phyloP scores from a whole-genome alignment of 1,140 invertebrate genomes.

The Marisa cornuarietis region DNA sequence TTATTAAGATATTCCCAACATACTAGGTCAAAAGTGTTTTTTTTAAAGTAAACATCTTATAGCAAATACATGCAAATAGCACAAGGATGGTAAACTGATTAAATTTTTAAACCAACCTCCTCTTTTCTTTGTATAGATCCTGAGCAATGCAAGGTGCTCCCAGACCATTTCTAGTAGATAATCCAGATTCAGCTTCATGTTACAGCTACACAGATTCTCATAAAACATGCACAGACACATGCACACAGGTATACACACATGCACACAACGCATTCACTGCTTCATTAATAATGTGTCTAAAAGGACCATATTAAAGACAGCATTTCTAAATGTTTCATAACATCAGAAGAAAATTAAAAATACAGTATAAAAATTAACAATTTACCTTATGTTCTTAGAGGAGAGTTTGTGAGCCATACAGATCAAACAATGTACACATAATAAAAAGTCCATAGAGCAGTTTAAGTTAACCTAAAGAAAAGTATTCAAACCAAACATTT shows the following conservation, averaged over 20 bases:
- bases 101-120: slow-evolving; percentile 69
- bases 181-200: slow-evolving; percentile 99
- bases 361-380: no score
- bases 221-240: not conserved
- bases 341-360: no score
- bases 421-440: no score
- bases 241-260: not conserved
- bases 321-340: not conserved
- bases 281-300: no score
- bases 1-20: not conserved
- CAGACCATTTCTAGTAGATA: slow-evolving; percentile 92
- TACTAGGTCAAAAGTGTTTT: not conserved
- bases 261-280: not conserved
- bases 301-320: no score
- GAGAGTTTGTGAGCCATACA: no score
- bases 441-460: no score
- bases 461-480: not conserved
- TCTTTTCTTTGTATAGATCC: slow-evolving; percentile 99
- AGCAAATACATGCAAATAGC: not conserved
- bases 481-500: not conserved
- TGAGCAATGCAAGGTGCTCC: slow-evolving; percentile 92
- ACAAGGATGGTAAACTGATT: not conserved
- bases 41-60: not conserved
- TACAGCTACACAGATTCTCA: slow-evolving; percentile 79
- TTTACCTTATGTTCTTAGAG: no score